Evolutionary conservation across 2,888 invertebrate species (phyloP).

Genomic region (Clepsis dumicolana): DNA sequence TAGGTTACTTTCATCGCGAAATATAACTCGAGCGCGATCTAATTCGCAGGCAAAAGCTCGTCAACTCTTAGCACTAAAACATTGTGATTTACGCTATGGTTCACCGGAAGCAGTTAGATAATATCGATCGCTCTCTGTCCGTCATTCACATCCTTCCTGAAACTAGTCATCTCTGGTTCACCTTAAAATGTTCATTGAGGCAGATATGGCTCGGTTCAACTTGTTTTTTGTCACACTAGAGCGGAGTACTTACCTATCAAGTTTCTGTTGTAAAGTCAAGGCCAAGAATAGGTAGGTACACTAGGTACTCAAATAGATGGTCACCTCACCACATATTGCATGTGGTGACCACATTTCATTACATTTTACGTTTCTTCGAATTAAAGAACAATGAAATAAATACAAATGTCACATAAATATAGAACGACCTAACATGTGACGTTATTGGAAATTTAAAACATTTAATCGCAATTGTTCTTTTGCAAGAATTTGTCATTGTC

Average conservation of each 20-base stretch:
- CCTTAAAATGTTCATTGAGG: too few relatives aligned
- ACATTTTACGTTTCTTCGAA: background rate
- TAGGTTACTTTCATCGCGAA: too few relatives aligned
- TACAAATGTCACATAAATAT: background rate
- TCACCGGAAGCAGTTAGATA: constrained; percentile 19
- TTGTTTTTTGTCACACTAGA: background rate
- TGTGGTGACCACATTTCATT: background rate
- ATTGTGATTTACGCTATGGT: background rate
- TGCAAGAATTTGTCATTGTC: background rate
- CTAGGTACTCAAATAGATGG: background rate
- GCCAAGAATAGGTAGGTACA: too few relatives aligned
- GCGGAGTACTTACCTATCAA: too few relatives aligned
- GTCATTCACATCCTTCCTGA: constrained; percentile 19
- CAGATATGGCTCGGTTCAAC: too few relatives aligned
- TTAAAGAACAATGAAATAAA: background rate
- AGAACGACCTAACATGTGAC: background rate
- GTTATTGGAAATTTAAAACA: background rate
- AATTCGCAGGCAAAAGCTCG: background rate
- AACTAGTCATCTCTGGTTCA: constrained; percentile 13
- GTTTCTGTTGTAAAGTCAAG: too few relatives aligned
- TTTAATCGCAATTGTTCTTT: background rate
- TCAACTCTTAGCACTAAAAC: too few relatives aligned
- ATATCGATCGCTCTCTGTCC: constrained; percentile 21
- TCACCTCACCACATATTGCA: background rate
- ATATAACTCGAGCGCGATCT: too few relatives aligned